These are phyloP conservation scores for Agrilus cyanescens DNA, from an alignment of 2,888 invertebrate species.

Conservation along the genomic window DNA sequence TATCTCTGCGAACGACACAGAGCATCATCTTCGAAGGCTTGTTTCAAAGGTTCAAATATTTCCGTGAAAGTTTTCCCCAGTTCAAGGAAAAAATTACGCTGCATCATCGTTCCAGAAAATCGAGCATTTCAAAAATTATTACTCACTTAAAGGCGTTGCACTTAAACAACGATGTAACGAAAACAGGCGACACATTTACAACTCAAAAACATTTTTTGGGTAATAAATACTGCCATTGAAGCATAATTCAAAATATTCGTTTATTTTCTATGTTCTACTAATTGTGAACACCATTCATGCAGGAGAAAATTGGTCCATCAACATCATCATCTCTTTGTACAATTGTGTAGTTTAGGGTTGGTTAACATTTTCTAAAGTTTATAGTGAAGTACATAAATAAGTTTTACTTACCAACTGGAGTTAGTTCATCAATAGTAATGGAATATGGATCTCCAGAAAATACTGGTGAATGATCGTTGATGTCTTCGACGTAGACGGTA, in stretches of 20 bases:
- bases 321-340: neutral
- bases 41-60: slow-evolving; percentile 3
- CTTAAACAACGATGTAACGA: no score
- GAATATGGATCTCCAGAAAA: slow-evolving; percentile 70
- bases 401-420: slow-evolving; percentile 51
- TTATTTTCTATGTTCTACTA: no score
- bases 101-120: no score
- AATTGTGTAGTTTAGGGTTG: neutral
- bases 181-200: no score
- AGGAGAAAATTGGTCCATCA: slow-evolving; percentile 3
- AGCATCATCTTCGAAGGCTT: neutral
- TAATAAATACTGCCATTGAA: no score
- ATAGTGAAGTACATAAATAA: neutral
- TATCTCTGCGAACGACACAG: slow-evolving; percentile 1
- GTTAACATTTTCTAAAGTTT: neutral
- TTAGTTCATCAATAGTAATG: slow-evolving; percentile 68
- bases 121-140: no score
- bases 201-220: no score
- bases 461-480: slow-evolving; percentile 72
- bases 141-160: no score
- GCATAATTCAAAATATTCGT: no score
- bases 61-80: slow-evolving; percentile 8
- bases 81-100: slow-evolving; percentile 5
- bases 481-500: slow-evolving; percentile 79
- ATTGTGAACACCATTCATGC: no score